Percentiles rank a stretch among this genome's conserved stretches.
phyloP scores from a whole-genome alignment of 2,113 vertebrate genomes.

The Morphnarchus princeps region DNA sequence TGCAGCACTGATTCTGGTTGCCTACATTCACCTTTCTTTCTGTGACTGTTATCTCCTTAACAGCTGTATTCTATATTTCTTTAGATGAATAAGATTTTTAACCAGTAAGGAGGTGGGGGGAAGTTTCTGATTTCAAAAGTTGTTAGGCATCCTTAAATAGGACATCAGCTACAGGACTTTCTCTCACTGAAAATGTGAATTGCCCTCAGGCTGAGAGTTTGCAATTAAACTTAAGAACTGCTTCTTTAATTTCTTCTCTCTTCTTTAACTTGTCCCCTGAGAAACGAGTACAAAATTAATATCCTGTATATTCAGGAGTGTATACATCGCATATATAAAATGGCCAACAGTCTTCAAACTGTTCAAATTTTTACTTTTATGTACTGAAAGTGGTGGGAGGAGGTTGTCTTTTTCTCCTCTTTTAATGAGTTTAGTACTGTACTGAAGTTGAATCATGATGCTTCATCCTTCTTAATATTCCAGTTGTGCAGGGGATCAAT shows the following conservation, averaged over 20 bases:
- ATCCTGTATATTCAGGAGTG: not conserved
- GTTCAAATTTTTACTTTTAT: not conserved
- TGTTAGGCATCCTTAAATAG: not conserved
- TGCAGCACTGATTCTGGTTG: not conserved
- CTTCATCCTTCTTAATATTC: not conserved
- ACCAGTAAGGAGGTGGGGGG: not conserved
- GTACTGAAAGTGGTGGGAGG: not conserved
- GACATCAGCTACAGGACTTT: not conserved
- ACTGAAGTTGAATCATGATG: not conserved
- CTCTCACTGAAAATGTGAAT: not conserved
- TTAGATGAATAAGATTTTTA: not conserved
- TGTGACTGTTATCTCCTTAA: not conserved
- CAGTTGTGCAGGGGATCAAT: not conserved
- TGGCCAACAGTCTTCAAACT: not conserved
- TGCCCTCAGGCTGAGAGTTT: not conserved
- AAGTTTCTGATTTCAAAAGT: not conserved
- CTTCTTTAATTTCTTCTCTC: not conserved
- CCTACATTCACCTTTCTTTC: not conserved
- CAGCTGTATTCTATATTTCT: not conserved
- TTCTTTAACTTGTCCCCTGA: not conserved
- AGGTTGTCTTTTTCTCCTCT: not conserved
- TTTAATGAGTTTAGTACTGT: not conserved
- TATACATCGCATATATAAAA: not conserved
- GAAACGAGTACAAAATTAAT: not conserved
- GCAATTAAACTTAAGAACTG: not conserved